Evolutionary conservation across 1,140 invertebrate genomes (phyloP), one percentile per base, ranked within the genome.

Genomic region (Chlorops oryzae): DNA sequence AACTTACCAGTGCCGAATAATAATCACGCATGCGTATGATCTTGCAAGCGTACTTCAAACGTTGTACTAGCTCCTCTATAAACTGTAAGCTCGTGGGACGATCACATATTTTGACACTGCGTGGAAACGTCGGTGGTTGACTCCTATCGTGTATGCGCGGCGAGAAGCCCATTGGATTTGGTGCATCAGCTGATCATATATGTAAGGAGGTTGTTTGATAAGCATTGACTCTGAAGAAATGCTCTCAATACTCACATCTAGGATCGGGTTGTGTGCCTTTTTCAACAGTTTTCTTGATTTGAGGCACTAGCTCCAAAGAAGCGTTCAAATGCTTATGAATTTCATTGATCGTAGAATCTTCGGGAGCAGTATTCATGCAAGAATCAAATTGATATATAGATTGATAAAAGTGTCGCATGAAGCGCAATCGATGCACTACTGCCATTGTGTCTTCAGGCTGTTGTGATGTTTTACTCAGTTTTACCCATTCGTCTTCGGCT

Each of bases 111-210:
- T 91, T 88, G 2, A 93, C 94, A 73, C 96, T 97, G 2, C 95
- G 80, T 9, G 96, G 96, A 79, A 98, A 98, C n/a, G 95, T 96
- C 1, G 95, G 94, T 32, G 95, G 95, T 23, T 97, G 75, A 24
- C 96, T 77, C 55, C 94, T 82, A 74, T 96, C 93, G 75, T 97
- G 97, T 27, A 96, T 87, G 68, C 94, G 82, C 18, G 94, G 92
- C 67, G 97, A 92, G 76, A 98, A 98, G 1, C 93, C 93, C 78
- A 93, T 83, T 0, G 79, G 77, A 58, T 81, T 81, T 4, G 78
- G 79, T 10, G 74, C 74, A 43, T 80, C 79, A 13, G 76, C 78
- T 80, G 56, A 4, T 64, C 66, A 49, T 48, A 60, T 55, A 47
- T 12, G 54, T 22, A 43, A 44, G 47, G 42, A 44, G 18, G 17